These are phyloP conservation scores for Thymelicus acteon DNA, from an alignment of 2,888 invertebrate species.

Conservation along the genomic window DNA sequence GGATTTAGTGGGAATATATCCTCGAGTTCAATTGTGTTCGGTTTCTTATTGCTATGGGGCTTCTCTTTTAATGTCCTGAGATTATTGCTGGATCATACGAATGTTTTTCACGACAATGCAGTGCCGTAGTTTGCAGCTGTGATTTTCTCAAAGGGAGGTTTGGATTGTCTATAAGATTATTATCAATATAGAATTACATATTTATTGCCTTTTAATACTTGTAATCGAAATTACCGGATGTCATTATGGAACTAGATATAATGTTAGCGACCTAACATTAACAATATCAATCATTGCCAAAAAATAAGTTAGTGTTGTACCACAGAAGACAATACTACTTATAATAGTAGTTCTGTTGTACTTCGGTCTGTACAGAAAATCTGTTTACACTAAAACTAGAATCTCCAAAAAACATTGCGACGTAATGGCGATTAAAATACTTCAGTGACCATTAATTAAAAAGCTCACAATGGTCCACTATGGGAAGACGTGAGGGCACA, in stretches of 20 bases:
- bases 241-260: too few species aligned
- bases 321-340: too few species aligned
- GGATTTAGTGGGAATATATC: slow-evolving; percentile 62
- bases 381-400: neutral
- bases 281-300: neutral
- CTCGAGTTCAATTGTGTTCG: slow-evolving; percentile 69
- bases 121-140: slow-evolving; percentile 23
- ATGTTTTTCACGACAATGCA: slow-evolving; percentile 37
- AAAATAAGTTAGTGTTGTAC: neutral
- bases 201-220: neutral
- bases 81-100: slow-evolving; percentile 50
- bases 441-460: slow-evolving; percentile 37
- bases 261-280: neutral
- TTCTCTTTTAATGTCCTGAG: slow-evolving; percentile 57
- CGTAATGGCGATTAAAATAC: slow-evolving; percentile 21
- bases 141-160: slow-evolving; percentile 33
- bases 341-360: too few species aligned
- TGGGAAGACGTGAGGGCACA: slow-evolving; percentile 51
- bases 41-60: slow-evolving; percentile 66
- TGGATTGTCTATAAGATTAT: slow-evolving; percentile 5
- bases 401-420: neutral
- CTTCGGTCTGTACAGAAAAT: neutral
- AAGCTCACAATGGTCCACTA: slow-evolving; percentile 44
- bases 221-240: too few species aligned
- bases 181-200: slow-evolving; percentile 7